Conservation (phyloP, 2,888 invertebrate species). For the Torymus texanus region DNA sequence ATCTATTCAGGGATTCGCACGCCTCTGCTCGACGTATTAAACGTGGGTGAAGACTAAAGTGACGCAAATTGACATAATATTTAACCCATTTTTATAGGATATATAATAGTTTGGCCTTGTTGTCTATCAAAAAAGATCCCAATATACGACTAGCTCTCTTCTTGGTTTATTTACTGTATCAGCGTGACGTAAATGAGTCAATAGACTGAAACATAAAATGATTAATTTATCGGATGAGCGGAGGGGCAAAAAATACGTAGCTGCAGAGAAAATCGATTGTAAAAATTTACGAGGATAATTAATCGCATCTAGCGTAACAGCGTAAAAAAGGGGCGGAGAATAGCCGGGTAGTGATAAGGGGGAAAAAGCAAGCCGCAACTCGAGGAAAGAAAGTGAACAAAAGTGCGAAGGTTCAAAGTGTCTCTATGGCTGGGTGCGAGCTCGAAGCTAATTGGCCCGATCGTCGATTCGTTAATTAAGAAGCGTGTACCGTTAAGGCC, state of each 20-base stretch:
- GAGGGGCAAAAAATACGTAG: not conserved
- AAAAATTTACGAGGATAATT: not conserved
- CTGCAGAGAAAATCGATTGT: not conserved
- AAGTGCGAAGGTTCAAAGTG: slow-evolving; percentile 29
- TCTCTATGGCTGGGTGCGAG: not conserved
- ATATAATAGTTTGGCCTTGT: too few relatives aligned
- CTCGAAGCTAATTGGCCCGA: slow-evolving; percentile 28
- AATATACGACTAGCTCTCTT: too few relatives aligned
- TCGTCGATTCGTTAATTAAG: slow-evolving; percentile 50
- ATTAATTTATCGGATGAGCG: too few relatives aligned
- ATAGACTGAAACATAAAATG: too few relatives aligned
- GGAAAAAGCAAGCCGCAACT: not conserved
- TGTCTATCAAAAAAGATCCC: too few relatives aligned
- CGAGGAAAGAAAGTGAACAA: not conserved
- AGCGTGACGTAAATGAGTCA: too few relatives aligned
- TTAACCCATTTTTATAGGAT: too few relatives aligned
- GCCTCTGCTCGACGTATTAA: too few relatives aligned
- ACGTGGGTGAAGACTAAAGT: too few relatives aligned
- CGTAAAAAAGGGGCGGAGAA: not conserved
- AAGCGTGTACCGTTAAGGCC: slow-evolving; percentile 34
- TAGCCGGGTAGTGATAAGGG: not conserved
- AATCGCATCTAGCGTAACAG: not conserved
- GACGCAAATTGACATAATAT: too few relatives aligned
- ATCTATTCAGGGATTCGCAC: too few relatives aligned
- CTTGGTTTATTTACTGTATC: too few relatives aligned